Conservation (phyloP, 1,140 invertebrate species). For the Drosophila ficusphila region DNA sequence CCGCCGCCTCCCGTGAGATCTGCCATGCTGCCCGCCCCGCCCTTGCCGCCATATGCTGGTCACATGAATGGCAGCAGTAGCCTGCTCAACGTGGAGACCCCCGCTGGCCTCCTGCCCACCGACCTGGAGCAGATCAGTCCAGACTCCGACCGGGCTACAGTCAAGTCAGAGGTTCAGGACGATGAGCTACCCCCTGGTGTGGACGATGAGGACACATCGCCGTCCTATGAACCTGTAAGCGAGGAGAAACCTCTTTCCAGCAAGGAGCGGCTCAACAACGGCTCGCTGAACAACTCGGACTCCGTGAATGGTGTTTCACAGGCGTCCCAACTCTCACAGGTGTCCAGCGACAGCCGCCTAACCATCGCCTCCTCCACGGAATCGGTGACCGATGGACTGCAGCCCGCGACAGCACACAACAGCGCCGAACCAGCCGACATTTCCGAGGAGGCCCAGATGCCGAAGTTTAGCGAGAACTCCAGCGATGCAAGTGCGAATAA, state of each 20-base stretch:
- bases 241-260: conserved; percentile 22
- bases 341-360: conserved; percentile 87
- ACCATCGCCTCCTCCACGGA: conserved; percentile 75
- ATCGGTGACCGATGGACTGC: conserved; percentile 32
- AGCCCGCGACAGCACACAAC: conserved; percentile 11
- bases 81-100: conserved; percentile 77
- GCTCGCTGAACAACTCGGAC: conserved; percentile 73
- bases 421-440: conserved; percentile 62
- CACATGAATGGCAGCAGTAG: conserved; percentile 76
- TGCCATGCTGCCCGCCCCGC: conserved; percentile 87
- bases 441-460: conserved; percentile 81
- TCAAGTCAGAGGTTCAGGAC: conserved; percentile 84
- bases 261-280: conserved; percentile 53
- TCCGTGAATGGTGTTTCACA: conserved; percentile 60
- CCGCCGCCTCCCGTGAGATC: conserved; percentile 83
- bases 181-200: conserved; percentile 75
- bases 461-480: conserved; percentile 80
- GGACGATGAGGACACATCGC: conserved; percentile 86
- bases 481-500: conserved; percentile 35
- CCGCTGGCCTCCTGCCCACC: conserved; percentile 87
- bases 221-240: conserved; percentile 87
- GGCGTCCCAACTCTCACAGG: conserved; percentile 87
- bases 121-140: conserved; percentile 92
- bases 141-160: conserved; percentile 88
- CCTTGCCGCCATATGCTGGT: conserved; percentile 73